Base-by-base conservation (phyloP, 1,140 invertebrate genomes). In the Leptinotarsa lineolata region DNA sequence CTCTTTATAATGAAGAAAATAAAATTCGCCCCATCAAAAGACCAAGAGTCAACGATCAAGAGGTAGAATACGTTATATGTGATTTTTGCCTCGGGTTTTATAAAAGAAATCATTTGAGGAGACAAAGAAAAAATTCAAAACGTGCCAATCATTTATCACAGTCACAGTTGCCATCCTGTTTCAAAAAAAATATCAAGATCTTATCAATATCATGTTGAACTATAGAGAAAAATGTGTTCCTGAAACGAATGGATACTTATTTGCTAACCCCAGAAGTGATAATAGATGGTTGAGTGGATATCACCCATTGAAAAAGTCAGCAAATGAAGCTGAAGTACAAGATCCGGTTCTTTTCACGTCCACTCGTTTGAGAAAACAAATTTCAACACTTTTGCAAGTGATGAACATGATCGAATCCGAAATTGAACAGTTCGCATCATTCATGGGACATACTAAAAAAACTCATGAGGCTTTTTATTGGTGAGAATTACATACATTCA, bases 381-480 rank as follows among this genome's bases (percentile, higher is more conserved):
- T 76, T 13, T 72, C 75, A 24, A 74, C 75, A 21, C 39, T 74
- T n/a, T 46, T 76, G 13, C 75, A 76, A 74, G 60, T 76, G 21
- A 48, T 76, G 68, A 74, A 66, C 70, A 13, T 74, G 12, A 67
- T 4, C 5, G 65, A 71, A 15, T 22, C 15, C 18, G 75, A 76
- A 58, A 71, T 70, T 60, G 75, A 76, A 64, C 72, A 76, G 39
- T 54, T 76, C 16, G 75, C 75, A 1, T 59, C 39, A 8, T 76
- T 76, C 67, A 71, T 76, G 72, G 75, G 72, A 6, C 75, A 76
- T 60, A 74, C 74, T 46, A 11, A 61, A 66, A 72, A 72, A 75
- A 75, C 74, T n/a, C 70, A 75, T 24, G 65, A 60, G 46, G n/a
- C 68, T 22, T 75, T 61, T 64, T 75, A 75, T 24, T 59, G 74